Evolutionary conservation across 1,140 invertebrate species (phyloP), one percentile per base, ranked within the genome.

Genomic region (Bursaphelenchus mucronatus): DNA sequence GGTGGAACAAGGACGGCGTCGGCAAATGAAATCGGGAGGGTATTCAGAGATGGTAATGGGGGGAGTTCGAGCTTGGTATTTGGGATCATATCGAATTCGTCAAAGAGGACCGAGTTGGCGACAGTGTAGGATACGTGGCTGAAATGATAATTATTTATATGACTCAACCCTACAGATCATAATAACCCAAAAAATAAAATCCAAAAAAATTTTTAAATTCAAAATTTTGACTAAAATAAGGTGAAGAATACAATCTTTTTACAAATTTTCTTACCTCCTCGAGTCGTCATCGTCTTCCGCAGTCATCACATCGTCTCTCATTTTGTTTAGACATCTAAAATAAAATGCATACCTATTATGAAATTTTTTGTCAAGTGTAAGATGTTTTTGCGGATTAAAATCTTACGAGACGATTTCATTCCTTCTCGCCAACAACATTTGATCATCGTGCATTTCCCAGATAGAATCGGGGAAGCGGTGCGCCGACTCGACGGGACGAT

Each of bases 51-150:
- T 0, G 71, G 69, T 17, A 71, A 15, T 8, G 69, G 69, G 10
- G 69, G 69, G 9, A 71, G 55, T 30, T 75, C 67, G 40, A 75
- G 21, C n/a, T 55, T 74, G 8, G 54, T 65, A 43, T 39, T 19
- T 9, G 57, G n/a, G 10, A 49, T 46, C 9, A 15, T 15, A 19
- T 57, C 49, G 43, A 46, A 17, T 30, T 75, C 68, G 15, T 73
- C 71, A 15, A 52, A 76, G n/a, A 76, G 64, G 9, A 77, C 75
- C 17, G 78, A 73, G 54, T 50, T 73, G 3, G 76, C 76, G 5
- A 79, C 76, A 6, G 76, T 79, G 44, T 71, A 79, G n/a, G 78
- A 79, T 21, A 79, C 76, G 49, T 79, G 76, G 30, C 78, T 78
- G 41, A 64, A 75, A 62, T 45, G 1, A 30, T n/a, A 15, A 13